Evolutionary conservation across 2,113 vertebrate species (phyloP).

Genomic region (Scomber colias): DNA sequence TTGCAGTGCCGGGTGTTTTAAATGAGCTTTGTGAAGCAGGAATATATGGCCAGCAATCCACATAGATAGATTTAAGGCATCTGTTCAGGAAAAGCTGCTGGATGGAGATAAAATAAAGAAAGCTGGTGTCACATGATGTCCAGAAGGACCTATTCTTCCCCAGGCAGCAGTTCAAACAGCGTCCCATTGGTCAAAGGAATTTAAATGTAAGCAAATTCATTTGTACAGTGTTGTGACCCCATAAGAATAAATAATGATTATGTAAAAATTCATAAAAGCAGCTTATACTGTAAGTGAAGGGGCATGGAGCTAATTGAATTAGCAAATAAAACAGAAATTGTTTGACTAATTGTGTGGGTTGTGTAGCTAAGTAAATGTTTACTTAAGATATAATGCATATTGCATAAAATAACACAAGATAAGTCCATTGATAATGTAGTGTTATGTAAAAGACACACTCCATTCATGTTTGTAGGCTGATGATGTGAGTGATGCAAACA

Average conservation of each 20-base stretch:
- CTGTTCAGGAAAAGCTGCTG: conserved; percentile 26
- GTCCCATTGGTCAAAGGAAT: neutral
- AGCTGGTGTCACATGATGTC: conserved; percentile 18
- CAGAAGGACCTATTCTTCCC: conserved; percentile 4
- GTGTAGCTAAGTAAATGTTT: no score
- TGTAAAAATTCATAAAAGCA: neutral
- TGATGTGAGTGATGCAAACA: no score
- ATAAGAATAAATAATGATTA: neutral
- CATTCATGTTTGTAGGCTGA: no score
- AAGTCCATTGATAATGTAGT: no score
- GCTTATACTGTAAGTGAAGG: neutral
- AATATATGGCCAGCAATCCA: conserved; percentile 39
- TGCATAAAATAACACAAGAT: no score
- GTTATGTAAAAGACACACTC: no score
- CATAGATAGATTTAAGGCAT: conserved; percentile 44
- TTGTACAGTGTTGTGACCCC: neutral
- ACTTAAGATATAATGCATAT: no score
- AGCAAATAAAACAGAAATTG: neutral
- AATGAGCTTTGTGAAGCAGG: conserved; percentile 27
- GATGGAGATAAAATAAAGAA: conserved; percentile 50
- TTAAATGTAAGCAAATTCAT: conserved; percentile 10
- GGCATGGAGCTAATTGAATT: neutral
- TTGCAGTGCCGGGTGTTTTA: conserved; percentile 26
- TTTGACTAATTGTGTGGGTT: no score
- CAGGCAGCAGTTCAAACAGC: neutral